Evolutionary conservation across 2,113 vertebrate species (phyloP).

Genomic region (Chauna torquata): DNA sequence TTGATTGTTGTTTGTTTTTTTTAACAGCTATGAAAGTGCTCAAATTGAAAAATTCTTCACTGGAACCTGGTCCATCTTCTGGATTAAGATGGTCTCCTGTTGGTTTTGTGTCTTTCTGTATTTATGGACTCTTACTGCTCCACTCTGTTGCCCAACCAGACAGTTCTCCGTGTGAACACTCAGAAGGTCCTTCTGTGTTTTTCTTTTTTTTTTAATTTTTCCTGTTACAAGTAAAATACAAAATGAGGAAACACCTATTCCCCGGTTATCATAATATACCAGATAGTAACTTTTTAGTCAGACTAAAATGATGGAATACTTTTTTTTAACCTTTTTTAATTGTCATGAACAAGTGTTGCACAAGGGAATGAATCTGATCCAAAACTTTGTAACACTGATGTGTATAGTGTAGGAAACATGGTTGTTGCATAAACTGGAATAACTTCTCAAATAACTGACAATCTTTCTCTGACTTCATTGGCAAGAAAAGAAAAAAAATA

Average conservation of each 20-base stretch:
- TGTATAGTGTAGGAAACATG: not conserved
- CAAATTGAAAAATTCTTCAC: slow-evolving; percentile 90
- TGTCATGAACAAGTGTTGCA: not conserved
- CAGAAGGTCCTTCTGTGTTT: not conserved
- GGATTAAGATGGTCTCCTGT: slow-evolving; percentile 96
- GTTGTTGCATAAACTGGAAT: not conserved
- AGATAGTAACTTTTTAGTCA: not conserved
- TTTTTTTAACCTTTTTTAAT: not conserved
- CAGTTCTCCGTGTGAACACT: slow-evolving; percentile 73
- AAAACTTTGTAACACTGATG: not conserved
- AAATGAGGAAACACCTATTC: not conserved
- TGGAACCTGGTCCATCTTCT: slow-evolving; percentile 93
- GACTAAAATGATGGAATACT: not conserved
- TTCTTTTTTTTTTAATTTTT: not conserved
- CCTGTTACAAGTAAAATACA: not conserved
- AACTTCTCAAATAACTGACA: slow-evolving; percentile 18
- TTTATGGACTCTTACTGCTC: slow-evolving; percentile 87
- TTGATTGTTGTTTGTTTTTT: not conserved
- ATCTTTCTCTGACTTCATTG: not conserved
- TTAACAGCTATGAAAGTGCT: slow-evolving; percentile 86
- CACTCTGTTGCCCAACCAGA: slow-evolving; percentile 84
- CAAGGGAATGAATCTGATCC: not conserved
- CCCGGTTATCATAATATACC: not conserved
- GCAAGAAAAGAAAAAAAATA: not conserved
- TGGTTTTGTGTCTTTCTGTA: slow-evolving; percentile 93